A percentile compares a stretch with the other conserved stretches of the same genome.
phyloP scores from a whole-genome alignment of 2,113 vertebrate genomes.

The Nipponia nippon region DNA sequence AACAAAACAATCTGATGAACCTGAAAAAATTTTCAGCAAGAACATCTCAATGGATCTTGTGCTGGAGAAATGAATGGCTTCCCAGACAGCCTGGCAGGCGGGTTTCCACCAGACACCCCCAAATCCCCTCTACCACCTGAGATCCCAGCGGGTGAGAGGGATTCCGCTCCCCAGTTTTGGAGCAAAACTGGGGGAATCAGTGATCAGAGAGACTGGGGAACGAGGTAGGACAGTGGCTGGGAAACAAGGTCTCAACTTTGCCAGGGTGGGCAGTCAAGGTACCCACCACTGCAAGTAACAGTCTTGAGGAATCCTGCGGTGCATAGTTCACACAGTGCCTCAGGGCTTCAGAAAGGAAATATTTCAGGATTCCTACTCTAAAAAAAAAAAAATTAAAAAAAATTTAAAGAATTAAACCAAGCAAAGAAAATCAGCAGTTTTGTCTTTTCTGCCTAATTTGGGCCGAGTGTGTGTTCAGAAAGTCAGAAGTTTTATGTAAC shows the following conservation, averaged over 20 bases:
- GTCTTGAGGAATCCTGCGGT: fast-evolving
- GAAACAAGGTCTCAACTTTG: neutral
- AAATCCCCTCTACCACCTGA: neutral
- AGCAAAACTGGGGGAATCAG: neutral
- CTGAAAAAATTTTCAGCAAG: neutral
- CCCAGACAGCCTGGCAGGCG: neutral
- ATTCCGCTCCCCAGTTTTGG: neutral
- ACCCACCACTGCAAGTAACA: neutral
- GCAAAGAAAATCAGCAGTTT: neutral
- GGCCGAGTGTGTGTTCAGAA: neutral
- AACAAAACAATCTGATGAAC: neutral
- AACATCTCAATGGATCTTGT: neutral
- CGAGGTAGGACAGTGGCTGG: neutral
- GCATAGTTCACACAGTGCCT: neutral
- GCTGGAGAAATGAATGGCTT: neutral
- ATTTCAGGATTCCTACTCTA: neutral
- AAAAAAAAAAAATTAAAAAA: neutral
- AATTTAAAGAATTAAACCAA: neutral
- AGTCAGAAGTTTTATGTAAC: neutral
- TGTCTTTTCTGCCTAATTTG: neutral
- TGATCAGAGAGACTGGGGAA: neutral
- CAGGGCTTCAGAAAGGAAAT: neutral
- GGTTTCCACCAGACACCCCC: neutral
- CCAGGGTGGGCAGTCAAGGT: neutral
- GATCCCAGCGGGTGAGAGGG: neutral